A percentile compares a stretch with the other conserved stretches of the same genome.
Evolutionary conservation across 2,888 invertebrate genomes (phyloP).

Genomic region (Matsumyia berberina): DNA sequence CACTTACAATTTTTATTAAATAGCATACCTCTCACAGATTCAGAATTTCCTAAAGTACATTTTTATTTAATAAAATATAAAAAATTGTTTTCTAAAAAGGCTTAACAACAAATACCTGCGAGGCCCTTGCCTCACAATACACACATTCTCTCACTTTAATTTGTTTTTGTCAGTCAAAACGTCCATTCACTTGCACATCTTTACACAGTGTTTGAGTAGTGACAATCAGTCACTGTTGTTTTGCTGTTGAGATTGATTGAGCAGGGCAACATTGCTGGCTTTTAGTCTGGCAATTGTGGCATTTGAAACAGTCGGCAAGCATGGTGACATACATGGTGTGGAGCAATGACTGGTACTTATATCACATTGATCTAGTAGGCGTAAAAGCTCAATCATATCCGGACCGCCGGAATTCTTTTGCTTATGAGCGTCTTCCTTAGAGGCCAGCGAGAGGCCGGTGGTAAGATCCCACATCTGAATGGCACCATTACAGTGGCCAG

Average conservation of each 20-base stretch:
- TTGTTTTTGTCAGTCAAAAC: constrained; percentile 38
- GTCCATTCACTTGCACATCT: constrained; percentile 58
- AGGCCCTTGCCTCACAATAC: constrained; percentile 15
- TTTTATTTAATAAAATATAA: constrained; percentile 59
- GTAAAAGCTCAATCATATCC: constrained; percentile 94
- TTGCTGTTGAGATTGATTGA: constrained; percentile 85
- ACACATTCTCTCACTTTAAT: constrained; percentile 24
- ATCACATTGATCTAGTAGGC: constrained; percentile 96
- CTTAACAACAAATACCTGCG: constrained; percentile 57
- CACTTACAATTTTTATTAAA: constrained; percentile 52
- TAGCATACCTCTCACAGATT: constrained; percentile 65
- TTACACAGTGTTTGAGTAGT: constrained; percentile 64
- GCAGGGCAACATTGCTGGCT: constrained; percentile 87
- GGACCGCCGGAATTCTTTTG: constrained; percentile 91
- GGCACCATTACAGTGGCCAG: constrained; percentile 96
- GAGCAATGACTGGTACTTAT: constrained; percentile 91
- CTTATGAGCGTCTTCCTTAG: constrained; percentile 91
- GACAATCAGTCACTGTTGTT: constrained; percentile 76
- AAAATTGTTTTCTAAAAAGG: constrained; percentile 60
- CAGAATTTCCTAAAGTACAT: constrained; percentile 69
- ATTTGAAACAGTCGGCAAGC: constrained; percentile 85
- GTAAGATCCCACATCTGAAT: constrained; percentile 99
- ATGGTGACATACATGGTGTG: constrained; percentile 90
- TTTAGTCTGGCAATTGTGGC: constrained; percentile 85
- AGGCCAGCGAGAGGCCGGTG: constrained; percentile 92